phyloP scores from a whole-genome alignment of 1,140 invertebrate genomes.

The Wiebesia pumilae region DNA sequence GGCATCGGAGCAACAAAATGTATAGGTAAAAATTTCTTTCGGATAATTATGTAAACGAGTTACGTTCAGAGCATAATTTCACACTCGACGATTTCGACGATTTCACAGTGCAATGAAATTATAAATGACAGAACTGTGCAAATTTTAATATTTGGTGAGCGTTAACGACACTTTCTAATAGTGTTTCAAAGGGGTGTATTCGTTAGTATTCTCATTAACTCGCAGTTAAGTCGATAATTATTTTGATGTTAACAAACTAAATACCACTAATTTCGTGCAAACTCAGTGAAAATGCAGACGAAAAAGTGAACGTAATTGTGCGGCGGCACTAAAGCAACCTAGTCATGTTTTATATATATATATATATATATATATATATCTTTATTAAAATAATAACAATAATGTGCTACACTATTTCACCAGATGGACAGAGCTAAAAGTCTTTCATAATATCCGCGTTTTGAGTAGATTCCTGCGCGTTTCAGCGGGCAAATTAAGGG shows the following conservation, averaged over 20 bases:
- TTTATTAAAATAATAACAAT: background rate
- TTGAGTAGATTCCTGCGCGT: constrained; percentile 18
- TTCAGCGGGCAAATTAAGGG: constrained; percentile 31
- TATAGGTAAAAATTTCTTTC: background rate
- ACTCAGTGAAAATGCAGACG: background rate
- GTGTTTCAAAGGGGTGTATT: background rate
- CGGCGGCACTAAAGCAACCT: background rate
- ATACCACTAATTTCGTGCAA: constrained; percentile 22
- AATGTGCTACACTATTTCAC: background rate
- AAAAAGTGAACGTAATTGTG: constrained; percentile 1
- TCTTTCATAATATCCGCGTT: constrained; percentile 25
- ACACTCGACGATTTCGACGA: background rate
- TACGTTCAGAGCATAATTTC: background rate
- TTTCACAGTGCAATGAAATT: constrained; percentile 2
- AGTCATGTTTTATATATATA: background rate
- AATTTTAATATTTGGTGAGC: constrained; percentile 11
- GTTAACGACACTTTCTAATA: constrained; percentile 7
- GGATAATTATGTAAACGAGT: background rate
- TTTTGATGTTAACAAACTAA: constrained; percentile 16
- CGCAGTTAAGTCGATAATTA: background rate
- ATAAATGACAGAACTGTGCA: background rate
- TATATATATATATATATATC: no score
- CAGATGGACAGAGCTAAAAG: constrained; percentile 6
- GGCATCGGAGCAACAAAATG: background rate
- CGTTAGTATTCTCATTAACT: constrained; percentile 4